Evolutionary conservation across 2,888 invertebrate genomes (phyloP).

Genomic region (Seira musarum): DNA sequence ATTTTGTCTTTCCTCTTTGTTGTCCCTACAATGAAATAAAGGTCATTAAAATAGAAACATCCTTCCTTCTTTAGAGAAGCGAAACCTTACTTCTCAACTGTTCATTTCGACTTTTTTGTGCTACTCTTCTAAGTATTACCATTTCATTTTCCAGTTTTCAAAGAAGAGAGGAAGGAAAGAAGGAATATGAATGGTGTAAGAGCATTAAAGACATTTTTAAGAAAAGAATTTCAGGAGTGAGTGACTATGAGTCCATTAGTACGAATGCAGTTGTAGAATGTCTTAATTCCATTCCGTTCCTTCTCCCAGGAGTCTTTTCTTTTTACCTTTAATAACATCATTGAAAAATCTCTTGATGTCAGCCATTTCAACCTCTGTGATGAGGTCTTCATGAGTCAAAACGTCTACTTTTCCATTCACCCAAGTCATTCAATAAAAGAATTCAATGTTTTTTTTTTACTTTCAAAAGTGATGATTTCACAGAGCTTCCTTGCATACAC

Average conservation of each 20-base stretch:
- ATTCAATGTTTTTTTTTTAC: no score
- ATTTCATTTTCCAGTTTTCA: neutral
- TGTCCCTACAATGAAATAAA: no score
- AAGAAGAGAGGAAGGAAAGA: neutral
- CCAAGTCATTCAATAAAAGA: no score
- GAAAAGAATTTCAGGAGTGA: no score
- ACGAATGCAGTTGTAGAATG: neutral
- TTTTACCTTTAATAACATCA: no score
- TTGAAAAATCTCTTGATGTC: no score
- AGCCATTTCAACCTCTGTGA: neutral
- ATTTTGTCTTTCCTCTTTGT: no score
- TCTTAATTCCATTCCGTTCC: neutral
- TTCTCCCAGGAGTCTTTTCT: no score
- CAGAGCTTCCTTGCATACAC: no score
- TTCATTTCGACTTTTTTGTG: neutral
- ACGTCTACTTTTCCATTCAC: neutral
- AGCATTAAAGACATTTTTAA: neutral
- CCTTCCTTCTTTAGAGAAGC: no score
- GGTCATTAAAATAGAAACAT: no score
- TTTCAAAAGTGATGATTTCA: no score
- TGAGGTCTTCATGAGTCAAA: neutral
- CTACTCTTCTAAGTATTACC: neutral
- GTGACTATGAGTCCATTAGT: neutral
- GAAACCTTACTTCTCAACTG: neutral
- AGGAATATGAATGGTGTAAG: neutral